A percentile compares a stretch with the other conserved stretches of the same genome.
Evolutionary conservation across 2,113 vertebrate species (phyloP).

Genomic region (Ifrita kowaldi): DNA sequence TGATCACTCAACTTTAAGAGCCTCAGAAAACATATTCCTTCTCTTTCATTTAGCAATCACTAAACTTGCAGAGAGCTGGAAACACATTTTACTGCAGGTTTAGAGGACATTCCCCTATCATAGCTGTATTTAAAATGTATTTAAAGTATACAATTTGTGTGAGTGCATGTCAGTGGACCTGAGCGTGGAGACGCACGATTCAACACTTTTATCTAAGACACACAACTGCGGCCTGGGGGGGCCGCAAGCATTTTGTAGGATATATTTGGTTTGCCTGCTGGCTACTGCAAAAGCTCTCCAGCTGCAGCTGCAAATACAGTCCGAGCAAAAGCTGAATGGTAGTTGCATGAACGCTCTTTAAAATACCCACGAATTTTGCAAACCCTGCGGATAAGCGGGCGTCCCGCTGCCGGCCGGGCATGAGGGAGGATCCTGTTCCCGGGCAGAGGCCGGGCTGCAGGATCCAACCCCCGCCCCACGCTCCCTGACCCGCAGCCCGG

Average conservation of each 20-base stretch:
- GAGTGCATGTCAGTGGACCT: background rate
- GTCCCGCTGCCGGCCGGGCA: accelerated
- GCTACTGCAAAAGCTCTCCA: background rate
- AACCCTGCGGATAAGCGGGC: background rate
- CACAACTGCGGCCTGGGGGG: background rate
- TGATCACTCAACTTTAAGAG: background rate
- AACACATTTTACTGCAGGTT: background rate
- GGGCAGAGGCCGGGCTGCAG: background rate
- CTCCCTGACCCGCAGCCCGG: background rate
- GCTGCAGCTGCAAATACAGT: background rate
- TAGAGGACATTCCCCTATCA: background rate
- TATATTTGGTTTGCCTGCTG: background rate
- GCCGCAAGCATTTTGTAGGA: background rate
- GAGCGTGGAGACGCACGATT: background rate
- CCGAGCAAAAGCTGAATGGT: background rate
- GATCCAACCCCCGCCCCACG: accelerated
- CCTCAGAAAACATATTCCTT: background rate
- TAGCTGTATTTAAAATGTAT: background rate
- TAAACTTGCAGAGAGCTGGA: background rate
- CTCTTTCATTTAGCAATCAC: background rate
- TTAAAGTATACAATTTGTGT: background rate
- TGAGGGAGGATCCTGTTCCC: background rate
- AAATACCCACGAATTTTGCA: background rate
- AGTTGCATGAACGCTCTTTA: background rate
- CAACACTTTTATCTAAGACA: background rate